phyloP scores from a whole-genome alignment of 2,888 invertebrate genomes.

The Fragum sueziense region DNA sequence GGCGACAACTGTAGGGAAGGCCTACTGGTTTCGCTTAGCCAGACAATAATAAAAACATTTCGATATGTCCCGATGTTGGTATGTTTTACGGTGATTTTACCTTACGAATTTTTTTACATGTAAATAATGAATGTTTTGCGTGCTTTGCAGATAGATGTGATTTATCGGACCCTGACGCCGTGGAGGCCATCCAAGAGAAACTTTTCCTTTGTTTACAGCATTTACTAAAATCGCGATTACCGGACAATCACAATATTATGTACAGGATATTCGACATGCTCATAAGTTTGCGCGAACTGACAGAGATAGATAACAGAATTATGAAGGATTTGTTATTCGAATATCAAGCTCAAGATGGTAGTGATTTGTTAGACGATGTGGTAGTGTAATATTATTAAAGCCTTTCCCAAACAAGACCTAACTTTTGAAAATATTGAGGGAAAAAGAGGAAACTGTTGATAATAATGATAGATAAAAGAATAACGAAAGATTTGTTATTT shows the following conservation, averaged over 20 bases:
- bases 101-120: too few relatives aligned
- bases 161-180: background rate
- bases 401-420: too few relatives aligned
- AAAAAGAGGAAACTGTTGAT: too few relatives aligned
- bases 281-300: conserved; percentile 6
- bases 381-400: too few relatives aligned
- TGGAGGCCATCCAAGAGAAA: background rate
- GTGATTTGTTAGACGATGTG: background rate
- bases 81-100: too few relatives aligned
- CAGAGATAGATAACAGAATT: background rate
- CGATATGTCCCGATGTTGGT: too few relatives aligned
- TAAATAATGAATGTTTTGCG: too few relatives aligned
- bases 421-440: too few relatives aligned
- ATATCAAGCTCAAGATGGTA: background rate
- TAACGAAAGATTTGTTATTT: background rate
- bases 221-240: background rate
- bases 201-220: background rate
- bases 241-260: background rate
- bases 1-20: too few relatives aligned
- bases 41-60: too few relatives aligned
- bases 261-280: conserved; percentile 21
- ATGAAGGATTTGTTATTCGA: background rate
- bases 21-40: too few relatives aligned
- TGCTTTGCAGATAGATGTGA: background rate
- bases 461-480: background rate